Evolutionary conservation across 1,140 invertebrate genomes (phyloP).

Genomic region (Caenorhabditis brenneri): DNA sequence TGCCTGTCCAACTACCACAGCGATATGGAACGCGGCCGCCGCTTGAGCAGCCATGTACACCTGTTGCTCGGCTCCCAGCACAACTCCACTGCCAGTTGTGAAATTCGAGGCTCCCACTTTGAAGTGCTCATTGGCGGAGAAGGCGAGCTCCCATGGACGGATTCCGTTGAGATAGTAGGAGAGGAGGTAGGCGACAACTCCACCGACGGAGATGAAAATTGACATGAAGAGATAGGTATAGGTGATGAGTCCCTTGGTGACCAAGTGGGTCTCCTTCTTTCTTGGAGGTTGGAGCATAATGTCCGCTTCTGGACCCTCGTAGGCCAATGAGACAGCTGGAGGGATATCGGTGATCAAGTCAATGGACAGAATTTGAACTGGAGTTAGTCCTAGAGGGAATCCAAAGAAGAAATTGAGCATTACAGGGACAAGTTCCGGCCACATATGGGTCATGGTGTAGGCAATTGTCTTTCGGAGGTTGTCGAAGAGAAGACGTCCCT

Average conservation of each 20-base stretch:
- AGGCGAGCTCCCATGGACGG: constrained; percentile 43
- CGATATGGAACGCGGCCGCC: constrained; percentile 54
- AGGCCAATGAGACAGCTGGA: constrained; percentile 64
- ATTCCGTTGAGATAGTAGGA: constrained; percentile 51
- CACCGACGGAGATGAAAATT: constrained; percentile 49
- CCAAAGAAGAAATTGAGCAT: constrained; percentile 66
- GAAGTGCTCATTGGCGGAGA: constrained; percentile 51
- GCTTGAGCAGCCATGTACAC: constrained; percentile 54
- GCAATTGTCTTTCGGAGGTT: constrained; percentile 73
- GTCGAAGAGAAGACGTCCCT: constrained; percentile 72
- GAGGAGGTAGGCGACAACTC: constrained; percentile 50
- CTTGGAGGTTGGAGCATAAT: constrained; percentile 66
- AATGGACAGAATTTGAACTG: constrained; percentile 55
- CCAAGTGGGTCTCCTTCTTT: constrained; percentile 50
- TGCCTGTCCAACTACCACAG: constrained; percentile 52
- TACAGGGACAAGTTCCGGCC: constrained; percentile 66
- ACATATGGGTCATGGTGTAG: constrained; percentile 70
- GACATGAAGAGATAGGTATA: constrained; percentile 56
- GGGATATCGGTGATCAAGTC: constrained; percentile 57
- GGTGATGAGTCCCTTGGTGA: constrained; percentile 54
- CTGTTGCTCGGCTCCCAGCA: constrained; percentile 46
- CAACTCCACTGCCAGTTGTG: constrained; percentile 45
- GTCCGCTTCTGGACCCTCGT: constrained; percentile 67
- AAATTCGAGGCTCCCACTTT: constrained; percentile 46
- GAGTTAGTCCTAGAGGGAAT: constrained; percentile 66